Conservation (phyloP, 92 coral and sea anemone genomes). For the Epizoanthus illoricatus region DNA sequence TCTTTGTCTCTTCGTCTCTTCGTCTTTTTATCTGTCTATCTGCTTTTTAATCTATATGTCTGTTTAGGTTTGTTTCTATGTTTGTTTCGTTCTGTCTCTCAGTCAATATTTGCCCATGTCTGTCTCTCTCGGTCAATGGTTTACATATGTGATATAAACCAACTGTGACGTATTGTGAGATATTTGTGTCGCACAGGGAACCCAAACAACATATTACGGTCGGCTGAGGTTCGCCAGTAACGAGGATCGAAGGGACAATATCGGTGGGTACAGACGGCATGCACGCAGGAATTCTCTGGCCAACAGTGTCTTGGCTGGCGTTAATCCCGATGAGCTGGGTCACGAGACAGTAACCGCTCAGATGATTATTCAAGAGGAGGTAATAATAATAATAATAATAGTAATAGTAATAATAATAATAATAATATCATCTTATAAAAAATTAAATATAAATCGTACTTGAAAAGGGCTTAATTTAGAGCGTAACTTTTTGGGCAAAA, state of each 20-base stretch:
- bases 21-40: neutral
- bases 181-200: conserved; percentile 54
- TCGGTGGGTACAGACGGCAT: conserved; percentile 46
- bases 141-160: too few relatives aligned
- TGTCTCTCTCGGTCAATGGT: too few relatives aligned
- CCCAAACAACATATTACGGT: conserved; percentile 72
- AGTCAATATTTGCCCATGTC: too few relatives aligned
- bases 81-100: too few relatives aligned
- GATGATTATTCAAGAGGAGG: conserved; percentile 67
- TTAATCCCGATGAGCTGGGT: conserved; percentile 58
- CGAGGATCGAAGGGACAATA: conserved; percentile 45
- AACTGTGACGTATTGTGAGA: neutral
- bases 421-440: too few relatives aligned
- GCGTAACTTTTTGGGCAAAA: too few relatives aligned
- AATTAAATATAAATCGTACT: too few relatives aligned
- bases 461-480: too few relatives aligned
- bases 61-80: too few relatives aligned
- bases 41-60: too few relatives aligned
- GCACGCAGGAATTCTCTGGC: conserved; percentile 58
- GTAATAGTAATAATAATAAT: too few relatives aligned
- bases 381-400: conserved; percentile 9
- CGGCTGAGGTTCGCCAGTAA: conserved; percentile 48
- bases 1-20: neutral
- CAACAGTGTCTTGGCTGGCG: conserved; percentile 67
- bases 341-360: conserved; percentile 65